These are phyloP conservation scores for Atrichornis clamosus DNA, from an alignment of 2,113 vertebrate species.

Conservation along the genomic window DNA sequence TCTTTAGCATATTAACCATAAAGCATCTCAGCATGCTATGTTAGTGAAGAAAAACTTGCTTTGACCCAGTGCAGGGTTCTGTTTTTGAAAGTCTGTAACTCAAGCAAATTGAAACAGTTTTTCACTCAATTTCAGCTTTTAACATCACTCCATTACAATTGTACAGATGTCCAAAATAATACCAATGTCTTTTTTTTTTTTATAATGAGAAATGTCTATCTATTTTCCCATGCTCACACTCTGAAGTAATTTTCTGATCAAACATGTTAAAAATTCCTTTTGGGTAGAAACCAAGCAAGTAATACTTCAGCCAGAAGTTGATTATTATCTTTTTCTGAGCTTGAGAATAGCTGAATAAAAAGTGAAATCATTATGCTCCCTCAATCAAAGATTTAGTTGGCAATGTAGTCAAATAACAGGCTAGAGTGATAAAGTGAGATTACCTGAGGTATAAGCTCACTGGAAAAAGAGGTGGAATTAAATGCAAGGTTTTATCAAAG, in stretches of 20 bases:
- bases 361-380: background rate
- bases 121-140: slow-evolving; percentile 19
- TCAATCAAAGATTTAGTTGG: background rate
- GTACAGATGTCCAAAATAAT: background rate
- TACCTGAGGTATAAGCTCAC: background rate
- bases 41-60: background rate
- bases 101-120: background rate
- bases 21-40: background rate
- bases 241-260: background rate
- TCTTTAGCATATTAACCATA: background rate
- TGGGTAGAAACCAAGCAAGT: background rate
- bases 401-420: background rate
- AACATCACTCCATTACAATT: background rate
- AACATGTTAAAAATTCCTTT: background rate
- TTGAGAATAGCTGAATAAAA: background rate
- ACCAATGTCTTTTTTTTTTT: background rate
- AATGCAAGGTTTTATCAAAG: background rate
- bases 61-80: background rate
- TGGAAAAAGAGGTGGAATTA: background rate
- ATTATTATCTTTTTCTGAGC: background rate
- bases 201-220: background rate
- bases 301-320: background rate
- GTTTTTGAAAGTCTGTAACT: background rate
- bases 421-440: background rate
- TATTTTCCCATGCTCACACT: background rate